These are phyloP conservation scores for Ardeotis arabs DNA, from an alignment of 2,113 vertebrate genomes.

Conservation along the genomic window DNA sequence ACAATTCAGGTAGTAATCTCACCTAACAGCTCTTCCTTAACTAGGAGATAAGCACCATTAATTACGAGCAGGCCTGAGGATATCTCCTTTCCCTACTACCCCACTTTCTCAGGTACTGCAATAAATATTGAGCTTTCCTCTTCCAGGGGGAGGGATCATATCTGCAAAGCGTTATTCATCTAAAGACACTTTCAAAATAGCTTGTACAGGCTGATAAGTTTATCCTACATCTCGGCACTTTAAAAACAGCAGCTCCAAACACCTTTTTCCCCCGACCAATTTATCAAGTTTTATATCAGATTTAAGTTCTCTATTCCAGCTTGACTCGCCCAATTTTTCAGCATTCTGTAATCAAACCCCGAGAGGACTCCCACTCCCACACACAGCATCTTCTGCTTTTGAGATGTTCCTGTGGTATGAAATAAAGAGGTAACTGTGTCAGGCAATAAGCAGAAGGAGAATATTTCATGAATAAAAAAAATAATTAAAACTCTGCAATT, in stretches of 20 bases:
- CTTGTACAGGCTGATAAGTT: neutral
- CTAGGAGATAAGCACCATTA: neutral
- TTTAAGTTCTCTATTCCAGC: neutral
- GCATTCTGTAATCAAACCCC: constrained; percentile 40
- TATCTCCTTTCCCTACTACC: neutral
- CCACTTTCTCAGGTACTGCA: neutral
- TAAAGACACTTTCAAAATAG: neutral
- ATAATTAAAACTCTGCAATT: constrained; percentile 22
- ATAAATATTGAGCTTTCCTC: neutral
- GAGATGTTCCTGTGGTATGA: neutral
- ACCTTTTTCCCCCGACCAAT: neutral
- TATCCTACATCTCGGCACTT: neutral
- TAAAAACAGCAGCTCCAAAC: neutral
- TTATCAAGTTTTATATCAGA: constrained; percentile 34
- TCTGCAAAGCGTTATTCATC: neutral
- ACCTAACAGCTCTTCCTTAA: neutral
- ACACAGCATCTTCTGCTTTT: neutral
- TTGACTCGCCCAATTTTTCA: constrained; percentile 43
- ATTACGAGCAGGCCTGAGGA: neutral
- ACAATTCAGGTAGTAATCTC: neutral
- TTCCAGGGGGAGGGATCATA: neutral
- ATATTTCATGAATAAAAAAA: neutral
- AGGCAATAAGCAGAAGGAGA: neutral
- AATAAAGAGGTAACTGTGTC: neutral
- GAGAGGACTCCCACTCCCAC: neutral